Conservation (phyloP, 2,888 invertebrate species). For the Noctua fimbriata region DNA sequence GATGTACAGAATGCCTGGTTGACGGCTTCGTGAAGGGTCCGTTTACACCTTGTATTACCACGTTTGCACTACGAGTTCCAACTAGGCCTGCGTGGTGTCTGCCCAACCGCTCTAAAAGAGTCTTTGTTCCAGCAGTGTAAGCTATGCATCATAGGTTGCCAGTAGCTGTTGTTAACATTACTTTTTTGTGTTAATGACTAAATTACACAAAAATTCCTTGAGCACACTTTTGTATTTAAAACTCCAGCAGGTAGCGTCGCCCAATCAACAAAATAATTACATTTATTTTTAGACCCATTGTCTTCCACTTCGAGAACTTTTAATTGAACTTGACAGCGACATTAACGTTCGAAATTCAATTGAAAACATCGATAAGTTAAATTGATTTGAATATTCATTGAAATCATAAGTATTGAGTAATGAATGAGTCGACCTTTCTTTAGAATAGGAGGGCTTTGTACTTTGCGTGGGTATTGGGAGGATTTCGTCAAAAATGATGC, state of each 20-base stretch:
- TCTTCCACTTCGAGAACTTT: constrained; percentile 17
- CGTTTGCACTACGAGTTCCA: background rate
- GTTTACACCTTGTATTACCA: too few relatives aligned
- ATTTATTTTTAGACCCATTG: constrained; percentile 17
- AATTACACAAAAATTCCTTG: too few relatives aligned
- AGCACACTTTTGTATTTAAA: background rate
- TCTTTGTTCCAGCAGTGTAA: too few relatives aligned
- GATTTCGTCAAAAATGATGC: background rate
- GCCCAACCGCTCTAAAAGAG: background rate
- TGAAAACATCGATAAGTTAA: constrained; percentile 38
- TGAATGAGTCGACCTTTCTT: constrained; percentile 8
- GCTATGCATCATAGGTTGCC: too few relatives aligned
- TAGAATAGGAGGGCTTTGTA: constrained; percentile 19
- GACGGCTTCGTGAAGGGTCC: too few relatives aligned
- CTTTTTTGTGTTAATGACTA: too few relatives aligned
- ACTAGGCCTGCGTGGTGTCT: background rate
- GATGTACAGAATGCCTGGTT: too few relatives aligned
- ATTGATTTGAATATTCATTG: constrained; percentile 39
- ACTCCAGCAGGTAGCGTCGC: background rate
- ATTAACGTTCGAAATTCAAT: constrained; percentile 29
- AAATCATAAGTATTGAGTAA: constrained; percentile 27
- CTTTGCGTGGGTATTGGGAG: background rate
- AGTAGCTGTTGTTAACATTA: background rate
- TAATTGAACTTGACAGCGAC: constrained; percentile 42
- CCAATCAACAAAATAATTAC: constrained; percentile 32